A percentile compares a stretch with the other conserved stretches of the same genome.
phyloP scores from a whole-genome alignment of 2,797 vertebrate genomes.

The Channallabes apus region DNA sequence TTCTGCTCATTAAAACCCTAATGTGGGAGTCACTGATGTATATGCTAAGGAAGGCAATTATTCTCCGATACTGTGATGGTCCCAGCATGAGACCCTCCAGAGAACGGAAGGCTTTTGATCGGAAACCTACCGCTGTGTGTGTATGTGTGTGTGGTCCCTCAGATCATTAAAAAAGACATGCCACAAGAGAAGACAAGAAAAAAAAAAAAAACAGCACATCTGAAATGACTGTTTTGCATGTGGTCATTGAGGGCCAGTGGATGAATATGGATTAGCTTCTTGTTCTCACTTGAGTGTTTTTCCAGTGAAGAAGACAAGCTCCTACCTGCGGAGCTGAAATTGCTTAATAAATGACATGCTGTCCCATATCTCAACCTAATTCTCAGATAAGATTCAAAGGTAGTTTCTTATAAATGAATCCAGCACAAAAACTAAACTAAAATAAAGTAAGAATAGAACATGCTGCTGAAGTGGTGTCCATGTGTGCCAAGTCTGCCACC shows the following conservation, averaged over 20 bases:
- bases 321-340: slow-evolving; percentile 40
- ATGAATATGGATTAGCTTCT: slow-evolving; percentile 52
- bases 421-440: not conserved
- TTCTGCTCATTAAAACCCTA: slow-evolving; percentile 50
- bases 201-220: slow-evolving; percentile 36
- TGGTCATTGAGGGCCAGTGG: slow-evolving; percentile 38
- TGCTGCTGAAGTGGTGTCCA: not conserved
- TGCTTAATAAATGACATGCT: slow-evolving; percentile 47
- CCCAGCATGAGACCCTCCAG: slow-evolving; percentile 41
- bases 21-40: slow-evolving; percentile 28
- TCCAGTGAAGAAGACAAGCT: slow-evolving; percentile 43
- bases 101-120: slow-evolving; percentile 43
- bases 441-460: not conserved
- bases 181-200: slow-evolving; percentile 22
- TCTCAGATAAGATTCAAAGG: slow-evolving; percentile 45
- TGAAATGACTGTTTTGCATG: slow-evolving; percentile 47
- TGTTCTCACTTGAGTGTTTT: slow-evolving; percentile 46
- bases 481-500: not conserved
- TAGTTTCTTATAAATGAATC: slow-evolving; percentile 39
- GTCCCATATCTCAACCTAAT: slow-evolving; percentile 33
- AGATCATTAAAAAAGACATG: slow-evolving; percentile 23
- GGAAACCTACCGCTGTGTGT: slow-evolving; percentile 21
- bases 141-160: slow-evolving; percentile 9
- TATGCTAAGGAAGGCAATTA: slow-evolving; percentile 49
- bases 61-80: slow-evolving; percentile 30